phyloP scores from a whole-genome alignment of 1,140 invertebrate genomes.

The Zaprionus ornatus region DNA sequence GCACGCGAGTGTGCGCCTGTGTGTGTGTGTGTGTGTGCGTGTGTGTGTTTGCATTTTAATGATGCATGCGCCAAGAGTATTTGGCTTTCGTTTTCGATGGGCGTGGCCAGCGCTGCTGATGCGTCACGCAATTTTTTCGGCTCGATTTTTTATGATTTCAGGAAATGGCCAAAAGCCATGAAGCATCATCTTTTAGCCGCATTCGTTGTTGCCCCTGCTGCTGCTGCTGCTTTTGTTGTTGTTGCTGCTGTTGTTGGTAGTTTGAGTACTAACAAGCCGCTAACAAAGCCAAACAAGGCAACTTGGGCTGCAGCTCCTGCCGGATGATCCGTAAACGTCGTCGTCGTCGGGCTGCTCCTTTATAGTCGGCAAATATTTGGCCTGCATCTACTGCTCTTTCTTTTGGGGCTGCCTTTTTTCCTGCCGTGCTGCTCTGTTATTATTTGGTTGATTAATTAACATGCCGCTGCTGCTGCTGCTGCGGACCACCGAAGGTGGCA shows the following conservation, averaged over 20 bases:
- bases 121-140: conserved; percentile 73
- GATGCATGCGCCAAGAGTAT: conserved; percentile 30
- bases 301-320: conserved; percentile 33
- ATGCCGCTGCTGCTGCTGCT: conserved; percentile 64
- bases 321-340: conserved; percentile 52
- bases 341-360: conserved; percentile 50
- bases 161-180: conserved; percentile 76
- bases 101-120: conserved; percentile 58
- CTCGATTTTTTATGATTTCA: conserved; percentile 63
- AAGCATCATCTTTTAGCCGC: conserved; percentile 58
- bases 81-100: conserved; percentile 54
- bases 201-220: background rate
- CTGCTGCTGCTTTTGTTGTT: conserved; percentile 31
- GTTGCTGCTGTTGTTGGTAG: conserved; percentile 47
- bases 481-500: conserved; percentile 64
- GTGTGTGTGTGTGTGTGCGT: background rate
- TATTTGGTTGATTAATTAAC: conserved; percentile 80
- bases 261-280: conserved; percentile 64
- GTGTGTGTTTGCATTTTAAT: conserved; percentile 42
- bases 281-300: conserved; percentile 66
- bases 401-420: background rate
- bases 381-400: conserved; percentile 13
- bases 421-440: conserved; percentile 52
- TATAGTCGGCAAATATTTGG: conserved; percentile 72
- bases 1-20: background rate